Evolutionary conservation across 2,797 vertebrate species (phyloP).

Genomic region (Gambelia wislizenii): DNA sequence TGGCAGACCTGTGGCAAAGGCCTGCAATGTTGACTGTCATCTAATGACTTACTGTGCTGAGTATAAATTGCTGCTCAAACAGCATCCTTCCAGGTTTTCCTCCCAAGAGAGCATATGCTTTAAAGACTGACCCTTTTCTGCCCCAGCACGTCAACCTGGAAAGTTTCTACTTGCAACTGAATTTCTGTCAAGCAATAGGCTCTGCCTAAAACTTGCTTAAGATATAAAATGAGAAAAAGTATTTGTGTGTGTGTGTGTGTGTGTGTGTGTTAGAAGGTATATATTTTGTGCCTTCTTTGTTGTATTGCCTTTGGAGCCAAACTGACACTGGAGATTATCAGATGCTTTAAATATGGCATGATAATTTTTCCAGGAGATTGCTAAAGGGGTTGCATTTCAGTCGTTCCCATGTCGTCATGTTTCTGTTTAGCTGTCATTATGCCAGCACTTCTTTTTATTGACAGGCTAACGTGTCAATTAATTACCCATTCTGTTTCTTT

Average conservation of each 20-base stretch:
- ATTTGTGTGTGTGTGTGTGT: background rate
- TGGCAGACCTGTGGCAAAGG: conserved; percentile 65
- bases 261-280: conserved; percentile 19
- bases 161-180: conserved; percentile 75
- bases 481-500: no score
- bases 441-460: no score
- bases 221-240: conserved; percentile 64
- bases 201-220: conserved; percentile 70
- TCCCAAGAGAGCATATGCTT: conserved; percentile 73
- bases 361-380: no score
- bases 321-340: no score
- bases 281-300: background rate
- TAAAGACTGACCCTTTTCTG: conserved; percentile 75
- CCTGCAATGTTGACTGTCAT: conserved; percentile 54
- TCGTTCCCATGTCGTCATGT: no score
- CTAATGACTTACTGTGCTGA: conserved; percentile 70
- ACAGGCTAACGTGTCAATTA: no score
- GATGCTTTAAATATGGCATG: no score
- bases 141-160: conserved; percentile 71
- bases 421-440: no score
- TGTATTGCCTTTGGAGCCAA: background rate
- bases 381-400: no score
- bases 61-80: conserved; percentile 75
- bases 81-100: conserved; percentile 76
- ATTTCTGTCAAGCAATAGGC: conserved; percentile 74